These are phyloP conservation scores for Heterodera filipjevi DNA, from an alignment of 2,888 invertebrate genomes.

Conservation along the genomic window DNA sequence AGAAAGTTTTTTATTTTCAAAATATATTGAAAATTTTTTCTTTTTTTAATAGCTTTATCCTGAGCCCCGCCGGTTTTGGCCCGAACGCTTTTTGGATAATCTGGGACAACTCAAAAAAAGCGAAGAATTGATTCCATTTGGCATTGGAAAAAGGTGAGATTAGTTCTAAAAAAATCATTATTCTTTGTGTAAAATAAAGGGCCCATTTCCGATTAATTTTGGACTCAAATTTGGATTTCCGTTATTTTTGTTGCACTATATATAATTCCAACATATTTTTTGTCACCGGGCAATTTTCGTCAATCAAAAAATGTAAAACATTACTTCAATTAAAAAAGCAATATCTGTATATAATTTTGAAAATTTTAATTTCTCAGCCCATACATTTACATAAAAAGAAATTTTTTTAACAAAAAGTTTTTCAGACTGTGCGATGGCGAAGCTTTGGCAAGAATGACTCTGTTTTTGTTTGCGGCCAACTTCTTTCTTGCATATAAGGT, in stretches of 20 bases:
- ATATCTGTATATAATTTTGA: too few species aligned
- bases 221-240: too few species aligned
- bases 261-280: too few species aligned
- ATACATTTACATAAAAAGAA: neutral
- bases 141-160: constrained; percentile 25
- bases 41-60: constrained; percentile 26
- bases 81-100: constrained; percentile 50
- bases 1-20: constrained; percentile 11
- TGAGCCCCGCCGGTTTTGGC: constrained; percentile 38
- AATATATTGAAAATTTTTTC: neutral
- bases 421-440: constrained; percentile 30
- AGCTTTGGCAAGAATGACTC: constrained; percentile 25
- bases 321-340: too few species aligned
- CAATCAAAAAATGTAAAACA: too few species aligned
- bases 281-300: too few species aligned
- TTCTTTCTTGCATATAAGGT: constrained; percentile 15
- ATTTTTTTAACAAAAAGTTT: neutral
- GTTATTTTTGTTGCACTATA: too few species aligned
- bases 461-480: constrained; percentile 32
- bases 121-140: constrained; percentile 46
- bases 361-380: too few species aligned
- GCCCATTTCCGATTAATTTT: too few species aligned
- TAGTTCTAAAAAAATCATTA: neutral
- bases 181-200: too few species aligned
- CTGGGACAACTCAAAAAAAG: constrained; percentile 46